A percentile compares a stretch with the other conserved stretches of the same genome.
phyloP scores from a whole-genome alignment of 2,113 vertebrate species.

The Origma solitaria region DNA sequence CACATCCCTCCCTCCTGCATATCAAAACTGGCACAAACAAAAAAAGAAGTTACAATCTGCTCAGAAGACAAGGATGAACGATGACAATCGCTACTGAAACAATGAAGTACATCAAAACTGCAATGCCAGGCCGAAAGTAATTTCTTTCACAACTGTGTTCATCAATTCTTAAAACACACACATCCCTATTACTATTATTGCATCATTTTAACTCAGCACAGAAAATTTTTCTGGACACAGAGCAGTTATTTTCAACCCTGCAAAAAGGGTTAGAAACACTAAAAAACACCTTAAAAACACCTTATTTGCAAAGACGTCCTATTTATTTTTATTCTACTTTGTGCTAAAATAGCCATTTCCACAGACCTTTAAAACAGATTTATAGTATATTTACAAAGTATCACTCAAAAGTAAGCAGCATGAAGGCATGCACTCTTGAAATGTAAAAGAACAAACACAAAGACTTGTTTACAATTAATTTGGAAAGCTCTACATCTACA shows the following conservation, averaged over 20 bases:
- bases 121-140: neutral
- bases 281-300: no score
- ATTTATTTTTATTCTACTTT: constrained; percentile 45
- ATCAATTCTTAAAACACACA: neutral
- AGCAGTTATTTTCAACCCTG: constrained; percentile 37
- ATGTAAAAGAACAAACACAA: neutral
- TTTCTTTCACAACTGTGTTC: neutral
- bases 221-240: neutral
- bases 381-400: constrained; percentile 5
- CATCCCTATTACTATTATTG: neutral
- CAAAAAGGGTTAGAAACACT: no score
- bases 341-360: neutral
- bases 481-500: neutral
- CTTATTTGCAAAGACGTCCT: neutral
- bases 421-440: neutral
- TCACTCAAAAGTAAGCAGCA: neutral
- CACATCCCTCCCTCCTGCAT: neutral
- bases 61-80: neutral
- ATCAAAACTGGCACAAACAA: neutral
- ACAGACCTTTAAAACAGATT: constrained; percentile 6
- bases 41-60: neutral
- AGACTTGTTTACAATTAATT: neutral
- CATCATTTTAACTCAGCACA: constrained; percentile 30
- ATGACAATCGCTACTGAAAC: neutral
- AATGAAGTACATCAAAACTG: neutral